Evolutionary conservation across 2,113 vertebrate species (phyloP).

Genomic region (Haplochromis burtoni): DNA sequence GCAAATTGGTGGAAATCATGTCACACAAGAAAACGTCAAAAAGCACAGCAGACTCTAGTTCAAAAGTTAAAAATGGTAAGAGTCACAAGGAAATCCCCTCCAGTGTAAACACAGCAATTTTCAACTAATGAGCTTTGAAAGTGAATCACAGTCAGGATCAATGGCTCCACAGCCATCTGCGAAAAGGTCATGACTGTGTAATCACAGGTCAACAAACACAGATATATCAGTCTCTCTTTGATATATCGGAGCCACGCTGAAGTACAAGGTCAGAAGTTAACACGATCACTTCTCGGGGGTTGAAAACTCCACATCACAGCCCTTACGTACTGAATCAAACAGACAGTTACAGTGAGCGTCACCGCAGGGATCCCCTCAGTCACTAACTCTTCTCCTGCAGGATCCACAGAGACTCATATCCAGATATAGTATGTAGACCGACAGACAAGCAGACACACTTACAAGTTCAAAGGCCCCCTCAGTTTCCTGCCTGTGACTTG

Average conservation of each 20-base stretch:
- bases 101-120: not conserved
- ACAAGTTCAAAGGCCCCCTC: not conserved
- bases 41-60: not conserved
- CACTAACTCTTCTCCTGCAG: not conserved
- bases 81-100: not conserved
- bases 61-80: not conserved
- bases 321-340: not conserved
- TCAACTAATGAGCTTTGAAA: not conserved
- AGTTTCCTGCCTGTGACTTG: not conserved
- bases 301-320: not conserved
- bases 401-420: not conserved
- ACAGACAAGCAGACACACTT: not conserved
- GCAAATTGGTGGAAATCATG: conserved; percentile 8
- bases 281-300: not conserved
- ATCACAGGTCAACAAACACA: not conserved
- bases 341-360: conserved; percentile 1
- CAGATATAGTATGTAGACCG: not conserved
- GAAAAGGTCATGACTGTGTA: not conserved
- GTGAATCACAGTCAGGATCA: not conserved
- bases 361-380: conserved; percentile 18
- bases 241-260: not conserved
- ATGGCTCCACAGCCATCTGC: not conserved
- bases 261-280: conserved; percentile 28
- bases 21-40: not conserved
- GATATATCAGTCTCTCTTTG: not conserved